Evolutionary conservation across 2,113 vertebrate species (phyloP), one percentile per base, ranked within the genome.

Genomic region (Phainopepla nitens): DNA sequence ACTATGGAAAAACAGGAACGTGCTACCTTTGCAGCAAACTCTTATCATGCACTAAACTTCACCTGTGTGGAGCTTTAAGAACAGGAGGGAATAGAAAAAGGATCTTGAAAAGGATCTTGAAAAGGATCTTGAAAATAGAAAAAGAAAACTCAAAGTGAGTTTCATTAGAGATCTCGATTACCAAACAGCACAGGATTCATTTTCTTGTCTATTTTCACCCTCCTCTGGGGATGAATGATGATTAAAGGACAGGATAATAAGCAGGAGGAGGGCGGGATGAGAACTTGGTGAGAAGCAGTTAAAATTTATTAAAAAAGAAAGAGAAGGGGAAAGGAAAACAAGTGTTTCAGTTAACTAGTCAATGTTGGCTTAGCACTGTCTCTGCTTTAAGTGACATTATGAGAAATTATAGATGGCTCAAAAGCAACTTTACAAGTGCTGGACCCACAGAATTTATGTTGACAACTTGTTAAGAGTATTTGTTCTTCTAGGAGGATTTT

Each of bases 181-280:
- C 25, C 11, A 90, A 96, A 87, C 28, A 93, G 42, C 13, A 44
- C 61, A 90, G 54, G 75, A 78, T 88, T 90, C 4, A 81, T 95
- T 86, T 95, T 92, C 76, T 81, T 83, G 68, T 89, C 82, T 96
- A 57, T 95, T 93, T 96, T 92, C 64, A 54, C 62, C 50, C 60
- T 95, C 53, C 69, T 71, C 87, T 87, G 35, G 54, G 87, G 57
- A 70, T 80, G 58, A 93, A 93, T n/a, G 80, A 95, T 90, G 72
- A 69, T 96, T 91, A 93, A 93, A 95, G 85, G 79, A 94, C 62
- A 85, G 62, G 73, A 87, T 94, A 90, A 95, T 89, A 91, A 85
- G 82, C 75, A 84, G 25, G 21, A 16, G 45, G 80, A 83, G 62
- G 54, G 60, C 8, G 8, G 35, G 41, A 90, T 60, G 11, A 94